Conservation (phyloP, 2,113 vertebrate species). For the Porphyrio hochstetteri region DNA sequence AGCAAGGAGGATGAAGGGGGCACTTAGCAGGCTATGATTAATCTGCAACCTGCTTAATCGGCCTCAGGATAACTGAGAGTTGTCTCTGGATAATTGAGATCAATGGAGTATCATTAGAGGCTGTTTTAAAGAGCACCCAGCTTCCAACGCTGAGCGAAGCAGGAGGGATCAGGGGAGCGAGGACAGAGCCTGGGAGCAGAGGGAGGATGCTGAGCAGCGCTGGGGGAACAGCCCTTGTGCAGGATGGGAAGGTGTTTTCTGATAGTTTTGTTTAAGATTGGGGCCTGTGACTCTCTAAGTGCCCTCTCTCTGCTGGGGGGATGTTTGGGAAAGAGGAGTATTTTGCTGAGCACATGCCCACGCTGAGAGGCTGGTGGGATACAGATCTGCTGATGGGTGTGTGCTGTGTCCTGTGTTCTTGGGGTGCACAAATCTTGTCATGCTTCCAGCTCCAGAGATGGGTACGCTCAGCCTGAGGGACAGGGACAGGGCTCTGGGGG, state of each 20-base stretch:
- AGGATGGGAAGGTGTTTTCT: neutral
- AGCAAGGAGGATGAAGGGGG: slow-evolving; percentile 1
- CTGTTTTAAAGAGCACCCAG: neutral
- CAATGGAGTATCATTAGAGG: slow-evolving; percentile 38
- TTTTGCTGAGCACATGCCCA: fast-evolving
- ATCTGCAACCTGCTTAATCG: slow-evolving; percentile 44
- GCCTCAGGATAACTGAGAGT: slow-evolving; percentile 43
- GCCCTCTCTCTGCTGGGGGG: neutral
- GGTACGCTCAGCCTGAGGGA: fast-evolving
- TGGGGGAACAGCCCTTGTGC: neutral
- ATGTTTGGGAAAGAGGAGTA: neutral
- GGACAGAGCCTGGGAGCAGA: neutral
- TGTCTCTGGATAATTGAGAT: slow-evolving; percentile 65
- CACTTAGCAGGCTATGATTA: slow-evolving; percentile 30
- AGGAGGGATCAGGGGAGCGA: neutral
- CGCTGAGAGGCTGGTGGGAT: neutral
- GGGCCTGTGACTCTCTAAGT: neutral
- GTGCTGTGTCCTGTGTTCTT: fast-evolving
- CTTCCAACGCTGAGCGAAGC: neutral
- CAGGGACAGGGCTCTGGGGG: neutral
- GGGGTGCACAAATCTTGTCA: neutral
- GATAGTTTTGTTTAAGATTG: neutral
- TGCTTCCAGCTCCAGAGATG: neutral
- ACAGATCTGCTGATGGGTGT: fast-evolving
- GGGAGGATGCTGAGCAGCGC: neutral